These are phyloP conservation scores for Ammospiza caudacuta DNA, from an alignment of 2,113 vertebrate genomes.

Conservation along the genomic window DNA sequence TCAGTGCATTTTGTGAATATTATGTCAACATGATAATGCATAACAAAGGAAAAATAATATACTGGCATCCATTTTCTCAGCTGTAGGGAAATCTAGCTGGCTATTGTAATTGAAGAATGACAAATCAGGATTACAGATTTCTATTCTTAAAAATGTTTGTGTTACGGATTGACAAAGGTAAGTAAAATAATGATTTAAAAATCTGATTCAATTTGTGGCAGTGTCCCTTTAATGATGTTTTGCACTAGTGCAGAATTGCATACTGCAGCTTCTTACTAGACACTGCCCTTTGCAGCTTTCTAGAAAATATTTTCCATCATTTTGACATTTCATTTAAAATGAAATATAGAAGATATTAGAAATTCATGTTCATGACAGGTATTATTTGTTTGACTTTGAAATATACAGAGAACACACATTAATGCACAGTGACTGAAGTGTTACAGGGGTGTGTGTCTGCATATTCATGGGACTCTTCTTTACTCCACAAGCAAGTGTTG, in stretches of 20 bases:
- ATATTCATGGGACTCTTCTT: slow-evolving; percentile 84
- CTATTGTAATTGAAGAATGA: background rate
- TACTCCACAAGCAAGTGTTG: slow-evolving; percentile 51
- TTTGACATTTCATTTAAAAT: slow-evolving; percentile 86
- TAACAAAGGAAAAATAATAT: slow-evolving; percentile 13
- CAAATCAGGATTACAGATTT: slow-evolving; percentile 52
- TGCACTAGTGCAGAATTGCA: slow-evolving; percentile 14
- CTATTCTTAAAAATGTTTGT: slow-evolving; percentile 34
- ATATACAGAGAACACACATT: slow-evolving; percentile 81
- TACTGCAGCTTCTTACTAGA: slow-evolving; percentile 28
- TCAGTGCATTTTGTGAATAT: slow-evolving; percentile 6
- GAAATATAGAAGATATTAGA: slow-evolving; percentile 82
- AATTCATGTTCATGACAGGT: slow-evolving; percentile 82
- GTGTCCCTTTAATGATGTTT: slow-evolving; percentile 35
- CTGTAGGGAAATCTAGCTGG: background rate
- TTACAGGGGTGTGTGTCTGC: slow-evolving; percentile 73
- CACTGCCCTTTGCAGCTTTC: slow-evolving; percentile 76
- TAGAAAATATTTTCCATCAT: slow-evolving; percentile 81
- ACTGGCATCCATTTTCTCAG: slow-evolving; percentile 27
- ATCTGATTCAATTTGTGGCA: background rate
- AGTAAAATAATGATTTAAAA: slow-evolving; percentile 52
- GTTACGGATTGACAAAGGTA: slow-evolving; percentile 36
- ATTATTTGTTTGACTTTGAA: slow-evolving; percentile 85
- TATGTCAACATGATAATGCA: background rate
- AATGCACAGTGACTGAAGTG: slow-evolving; percentile 75